Conservation (phyloP, 1,140 invertebrate genomes). For the Galendromus occidentalis region DNA sequence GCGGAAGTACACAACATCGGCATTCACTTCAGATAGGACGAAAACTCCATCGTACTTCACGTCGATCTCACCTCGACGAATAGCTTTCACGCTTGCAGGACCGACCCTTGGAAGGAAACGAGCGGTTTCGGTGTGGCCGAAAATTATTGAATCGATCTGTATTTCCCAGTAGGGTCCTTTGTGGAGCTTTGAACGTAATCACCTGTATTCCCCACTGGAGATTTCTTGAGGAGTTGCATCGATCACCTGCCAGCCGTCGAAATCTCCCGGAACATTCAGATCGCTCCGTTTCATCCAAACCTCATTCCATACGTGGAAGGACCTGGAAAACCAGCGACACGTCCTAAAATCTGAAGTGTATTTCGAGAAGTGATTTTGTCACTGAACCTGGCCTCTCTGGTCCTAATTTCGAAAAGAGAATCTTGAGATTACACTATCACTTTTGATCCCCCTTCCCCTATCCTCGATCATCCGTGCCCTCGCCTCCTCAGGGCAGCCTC, state of each 20-base stretch:
- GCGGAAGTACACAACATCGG: slow-evolving; percentile 42
- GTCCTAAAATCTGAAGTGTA: not conserved
- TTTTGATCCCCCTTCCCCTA: too few species aligned
- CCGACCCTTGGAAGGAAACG: slow-evolving; percentile 37
- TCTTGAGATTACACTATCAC: too few species aligned
- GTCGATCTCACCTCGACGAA: slow-evolving; percentile 44
- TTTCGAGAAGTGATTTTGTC: too few species aligned
- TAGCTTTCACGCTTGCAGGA: slow-evolving; percentile 42
- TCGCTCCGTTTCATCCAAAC: slow-evolving; percentile 76
- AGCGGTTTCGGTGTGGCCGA: too few species aligned
- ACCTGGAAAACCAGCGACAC: slow-evolving; percentile 30
- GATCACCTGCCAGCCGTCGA: slow-evolving; percentile 71
- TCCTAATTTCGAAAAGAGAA: too few species aligned
- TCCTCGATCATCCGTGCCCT: too few species aligned
- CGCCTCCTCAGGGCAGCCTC: too few species aligned
- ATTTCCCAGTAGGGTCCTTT: too few species aligned
- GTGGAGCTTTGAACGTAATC: too few species aligned
- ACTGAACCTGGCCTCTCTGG: too few species aligned
- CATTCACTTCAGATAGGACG: slow-evolving; percentile 55
- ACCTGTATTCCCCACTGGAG: slow-evolving; percentile 33
- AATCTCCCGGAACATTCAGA: slow-evolving; percentile 35
- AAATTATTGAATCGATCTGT: too few species aligned
- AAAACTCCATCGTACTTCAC: slow-evolving; percentile 51
- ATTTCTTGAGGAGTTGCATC: slow-evolving; percentile 79
- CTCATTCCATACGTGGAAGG: slow-evolving; percentile 91